Evolutionary conservation across 2,113 vertebrate species (phyloP).

Genomic region (Casuarius casuarius): DNA sequence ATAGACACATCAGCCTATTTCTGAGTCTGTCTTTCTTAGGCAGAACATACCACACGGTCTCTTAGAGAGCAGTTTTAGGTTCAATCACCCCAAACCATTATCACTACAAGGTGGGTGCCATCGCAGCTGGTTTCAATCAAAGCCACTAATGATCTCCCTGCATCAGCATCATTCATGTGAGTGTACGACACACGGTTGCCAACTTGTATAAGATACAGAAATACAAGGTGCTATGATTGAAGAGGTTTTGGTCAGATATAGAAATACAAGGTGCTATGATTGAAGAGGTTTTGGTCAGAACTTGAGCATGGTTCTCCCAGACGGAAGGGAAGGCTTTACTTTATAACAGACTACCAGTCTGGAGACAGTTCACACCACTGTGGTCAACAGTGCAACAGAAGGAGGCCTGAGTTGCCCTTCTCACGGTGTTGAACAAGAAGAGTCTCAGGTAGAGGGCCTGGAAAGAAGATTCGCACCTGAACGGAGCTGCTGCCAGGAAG

Average conservation of each 20-base stretch:
- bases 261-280: not conserved
- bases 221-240: not conserved
- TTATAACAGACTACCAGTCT: not conserved
- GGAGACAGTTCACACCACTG: not conserved
- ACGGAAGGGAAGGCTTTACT: too few species aligned
- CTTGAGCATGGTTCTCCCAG: not conserved
- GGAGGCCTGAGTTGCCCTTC: not conserved
- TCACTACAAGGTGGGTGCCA: not conserved
- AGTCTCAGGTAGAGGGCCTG: not conserved
- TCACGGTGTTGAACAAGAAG: accelerated
- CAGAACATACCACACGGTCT: not conserved
- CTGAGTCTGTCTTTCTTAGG: not conserved
- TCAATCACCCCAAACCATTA: not conserved
- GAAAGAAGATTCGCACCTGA: not conserved
- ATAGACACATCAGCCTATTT: not conserved
- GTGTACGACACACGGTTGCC: accelerated
- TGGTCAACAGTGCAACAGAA: not conserved
- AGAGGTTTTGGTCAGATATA: not conserved
- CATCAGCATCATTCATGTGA: not conserved
- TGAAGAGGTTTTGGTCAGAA: not conserved
- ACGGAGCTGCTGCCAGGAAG: not conserved
- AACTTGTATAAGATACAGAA: not conserved
- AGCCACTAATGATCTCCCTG: not conserved
- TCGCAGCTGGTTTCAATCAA: not conserved
- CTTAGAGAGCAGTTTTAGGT: not conserved